Percentiles rank a stretch among this genome's conserved stretches.
Evolutionary conservation across 2,797 vertebrate species (phyloP).

Genomic region (Podarcis lilfordi): DNA sequence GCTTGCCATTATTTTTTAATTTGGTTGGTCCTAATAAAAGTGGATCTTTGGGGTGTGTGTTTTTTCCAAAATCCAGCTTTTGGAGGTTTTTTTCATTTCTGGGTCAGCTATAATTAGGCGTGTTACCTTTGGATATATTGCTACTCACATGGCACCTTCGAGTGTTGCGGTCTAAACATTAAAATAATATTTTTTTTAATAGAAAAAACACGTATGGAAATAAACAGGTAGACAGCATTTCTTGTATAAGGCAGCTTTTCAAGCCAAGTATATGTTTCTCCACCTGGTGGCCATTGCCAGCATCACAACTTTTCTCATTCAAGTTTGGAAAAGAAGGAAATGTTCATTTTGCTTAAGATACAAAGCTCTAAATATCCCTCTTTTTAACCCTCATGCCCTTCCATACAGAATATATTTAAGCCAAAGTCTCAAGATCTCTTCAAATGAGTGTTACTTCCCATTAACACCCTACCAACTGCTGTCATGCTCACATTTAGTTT

Average conservation of each 20-base stretch:
- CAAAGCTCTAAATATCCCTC: background rate
- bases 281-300: conserved; percentile 3
- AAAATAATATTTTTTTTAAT: background rate
- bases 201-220: background rate
- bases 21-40: background rate
- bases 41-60: no score
- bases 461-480: background rate
- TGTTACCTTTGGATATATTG: background rate
- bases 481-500: background rate
- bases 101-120: background rate
- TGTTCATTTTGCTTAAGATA: background rate
- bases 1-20: background rate
- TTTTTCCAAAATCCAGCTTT: background rate
- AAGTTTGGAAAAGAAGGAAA: background rate
- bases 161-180: background rate
- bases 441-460: conserved; percentile 1
- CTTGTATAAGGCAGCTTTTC: background rate
- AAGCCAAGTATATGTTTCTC: background rate
- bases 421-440: background rate
- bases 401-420: background rate
- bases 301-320: background rate
- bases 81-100: background rate
- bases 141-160: background rate
- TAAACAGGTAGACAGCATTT: background rate
- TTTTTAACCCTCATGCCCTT: background rate